Evolutionary conservation across 2,888 invertebrate species (phyloP), one percentile per base, ranked within the genome.

Genomic region (Sabatieria punctata): DNA sequence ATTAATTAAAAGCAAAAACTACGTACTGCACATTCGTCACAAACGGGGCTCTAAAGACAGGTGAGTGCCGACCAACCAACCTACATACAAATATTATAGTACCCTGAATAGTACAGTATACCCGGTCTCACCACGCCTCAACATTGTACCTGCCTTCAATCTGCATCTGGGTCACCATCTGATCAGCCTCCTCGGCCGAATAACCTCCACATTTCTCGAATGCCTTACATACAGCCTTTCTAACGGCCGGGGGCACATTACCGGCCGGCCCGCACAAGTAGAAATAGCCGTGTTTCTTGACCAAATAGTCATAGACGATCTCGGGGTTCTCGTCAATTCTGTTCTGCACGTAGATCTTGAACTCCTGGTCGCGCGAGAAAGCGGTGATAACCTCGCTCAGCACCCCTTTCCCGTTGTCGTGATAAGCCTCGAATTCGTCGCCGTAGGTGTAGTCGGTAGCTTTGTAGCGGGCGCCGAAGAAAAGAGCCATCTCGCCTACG

Each of bases 261-360:
- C 54, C 54, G 6, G 54, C 54, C 18, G 54, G 54, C 15, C 54
- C 54, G 38, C 54, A 54, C 41, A 54, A 48, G 52, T 54, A 54
- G 53, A 53, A 54, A 46, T 54, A 54, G 21, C 54, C 54, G 45
- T 54, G 52, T 52, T 54, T 44, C 42, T 49, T 50, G 4, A 51
- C 45, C 33, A 54, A 40, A 39, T 49, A 49, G 46, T 54, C 54
- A 33, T 54, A 54, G 35, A 54, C 46, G 11, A 54, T 40, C 42
- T 54, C 53, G 11, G 53, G 54, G 43, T 54, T 21, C 42, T 54
- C 54, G 11, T 24, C 18, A 33, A 54, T 52, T 15, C 54, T 45
- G 45, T 54, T 41, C 48, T 54, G 54, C 40, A 54, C 54, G 39
- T 54, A 54, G 47, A 54, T 54, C 47, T 54, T 54, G 48, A 54